Evolutionary conservation across 2,113 vertebrate species (phyloP), one percentile per base, ranked within the genome.

Genomic region (Candoia aspera): DNA sequence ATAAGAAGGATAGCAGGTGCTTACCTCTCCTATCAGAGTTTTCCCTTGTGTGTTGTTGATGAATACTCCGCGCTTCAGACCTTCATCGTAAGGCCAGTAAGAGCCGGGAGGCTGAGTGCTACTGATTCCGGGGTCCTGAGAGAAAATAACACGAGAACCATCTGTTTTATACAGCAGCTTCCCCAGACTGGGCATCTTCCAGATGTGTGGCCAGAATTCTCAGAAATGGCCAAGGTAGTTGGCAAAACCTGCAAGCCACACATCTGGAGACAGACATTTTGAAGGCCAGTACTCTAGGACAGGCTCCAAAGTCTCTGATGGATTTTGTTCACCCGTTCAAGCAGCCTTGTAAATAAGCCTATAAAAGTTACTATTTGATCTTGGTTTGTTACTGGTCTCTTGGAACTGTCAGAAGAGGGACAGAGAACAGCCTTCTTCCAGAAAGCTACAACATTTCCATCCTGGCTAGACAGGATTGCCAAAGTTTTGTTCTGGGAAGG

Each of bases 21-120:
- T 94, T 95, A 99, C 98, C 98, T 98, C 97, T 90, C 98, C 98
- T 1, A 98, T 98, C 3, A 99, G 97, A 0, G 96, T 95, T 60
- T 97, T 97, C 86, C 98, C 98, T 49, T 97, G 95, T 5, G 97
- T 97, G 54, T 97, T 98, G 94, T 97, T 98, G 89, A 99, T 98
- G 94, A 99, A 99, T 91, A 99, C 92, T 4, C 97, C 97, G 29
- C 95, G 97, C 93, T 94, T 98, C 92, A 98, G 94, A 6, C 98
- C 98, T 87, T 98, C 98, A 11, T 99, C 98, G 0, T 97, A 99
- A 0, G 98, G 98, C 98, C 97, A 97, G 92, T 99, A 99, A 19
- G 98, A 97, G 42, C 98, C 98, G 0, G 93, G 68, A 0, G 97
- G 95, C 92, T 97, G 98, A 37, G 97, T 96, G 95, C 98, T 99